Evolutionary conservation across 2,888 invertebrate species (phyloP), one percentile per base, ranked within the genome.

Genomic region (Actias luna): DNA sequence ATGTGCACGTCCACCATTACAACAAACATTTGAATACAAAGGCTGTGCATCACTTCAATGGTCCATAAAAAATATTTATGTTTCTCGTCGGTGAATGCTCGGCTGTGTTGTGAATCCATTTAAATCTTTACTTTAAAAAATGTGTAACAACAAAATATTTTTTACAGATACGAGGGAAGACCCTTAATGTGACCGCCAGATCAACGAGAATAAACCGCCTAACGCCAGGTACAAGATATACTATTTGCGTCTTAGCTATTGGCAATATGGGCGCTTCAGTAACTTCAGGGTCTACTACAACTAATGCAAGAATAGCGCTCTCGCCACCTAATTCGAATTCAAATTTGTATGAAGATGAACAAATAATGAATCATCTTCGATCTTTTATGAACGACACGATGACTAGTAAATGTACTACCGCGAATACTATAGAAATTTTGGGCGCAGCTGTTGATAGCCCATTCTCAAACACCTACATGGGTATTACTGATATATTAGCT

Each of bases 241-340:
- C 95, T 67, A 96, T 98, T 76, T 98, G 98, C 87, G 97, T 98
- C 62, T 93, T 97, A 75, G 98, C 97, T n/a, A 90, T 97, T 66
- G 97, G 97, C 65, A 96, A 95, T 89, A 87, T 90, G 62, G 87
- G 83, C 82, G 94, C 77, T 85, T 94, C 78, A 76, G 80, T 79
- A 69, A 85, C 75, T 73, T 84, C 85, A 68, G 93, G 78, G 31
- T 87, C 87, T 35, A 84, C 89, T 1, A 69, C 83, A 66, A 87
- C 94, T 70, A 89, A 94, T 78, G 93, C 94, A 46, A 88, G 93
- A 72, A 84, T 93, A 68, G 89, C 93, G 31, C 78, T 87, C 50
- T 82, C 86, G 60, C 85, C 83, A 31, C 89, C 88, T 72, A 89
- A 84, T 68, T 77, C 82, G 55, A 86, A 82, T 66, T 62, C 74